A percentile compares a stretch with the other conserved stretches of the same genome.
Evolutionary conservation across 2,113 vertebrate species (phyloP).

Genomic region (Herpailurus yagouaroundi): DNA sequence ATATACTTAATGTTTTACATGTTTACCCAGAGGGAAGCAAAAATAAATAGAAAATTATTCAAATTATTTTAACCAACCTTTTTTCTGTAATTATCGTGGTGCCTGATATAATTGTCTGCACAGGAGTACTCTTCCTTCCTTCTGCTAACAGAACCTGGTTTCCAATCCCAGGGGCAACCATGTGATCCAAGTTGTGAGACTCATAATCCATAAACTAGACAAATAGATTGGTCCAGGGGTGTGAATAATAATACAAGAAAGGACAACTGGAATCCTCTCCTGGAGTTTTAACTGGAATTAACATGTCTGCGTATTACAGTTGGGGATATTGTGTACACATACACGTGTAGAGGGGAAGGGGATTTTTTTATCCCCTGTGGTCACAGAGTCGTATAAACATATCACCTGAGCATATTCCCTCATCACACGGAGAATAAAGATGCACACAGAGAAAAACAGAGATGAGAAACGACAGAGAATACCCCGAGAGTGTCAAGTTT

Average conservation of each 20-base stretch:
- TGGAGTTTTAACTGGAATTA: not conserved
- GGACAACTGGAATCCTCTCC: not conserved
- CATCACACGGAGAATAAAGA: not conserved
- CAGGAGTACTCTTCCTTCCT: not conserved
- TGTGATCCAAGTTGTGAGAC: not conserved
- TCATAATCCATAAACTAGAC: not conserved
- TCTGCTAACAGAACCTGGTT: not conserved
- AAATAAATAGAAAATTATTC: not conserved
- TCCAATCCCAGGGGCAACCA: not conserved
- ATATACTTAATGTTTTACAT: not conserved
- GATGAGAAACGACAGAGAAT: not conserved
- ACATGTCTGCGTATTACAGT: not conserved
- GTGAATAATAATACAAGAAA: not conserved
- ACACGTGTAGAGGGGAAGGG: fast-evolving
- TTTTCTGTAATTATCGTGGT: not conserved
- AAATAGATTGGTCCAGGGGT: not conserved
- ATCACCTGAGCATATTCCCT: not conserved
- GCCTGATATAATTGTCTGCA: not conserved
- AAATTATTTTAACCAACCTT: not conserved
- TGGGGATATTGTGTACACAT: not conserved
- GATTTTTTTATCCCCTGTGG: not conserved
- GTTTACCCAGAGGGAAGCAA: not conserved
- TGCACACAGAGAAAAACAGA: not conserved
- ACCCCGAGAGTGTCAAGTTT: not conserved
- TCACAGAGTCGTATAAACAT: not conserved